Evolutionary conservation across 2,888 invertebrate genomes (phyloP).

Genomic region (Ophion ventricosus): DNA sequence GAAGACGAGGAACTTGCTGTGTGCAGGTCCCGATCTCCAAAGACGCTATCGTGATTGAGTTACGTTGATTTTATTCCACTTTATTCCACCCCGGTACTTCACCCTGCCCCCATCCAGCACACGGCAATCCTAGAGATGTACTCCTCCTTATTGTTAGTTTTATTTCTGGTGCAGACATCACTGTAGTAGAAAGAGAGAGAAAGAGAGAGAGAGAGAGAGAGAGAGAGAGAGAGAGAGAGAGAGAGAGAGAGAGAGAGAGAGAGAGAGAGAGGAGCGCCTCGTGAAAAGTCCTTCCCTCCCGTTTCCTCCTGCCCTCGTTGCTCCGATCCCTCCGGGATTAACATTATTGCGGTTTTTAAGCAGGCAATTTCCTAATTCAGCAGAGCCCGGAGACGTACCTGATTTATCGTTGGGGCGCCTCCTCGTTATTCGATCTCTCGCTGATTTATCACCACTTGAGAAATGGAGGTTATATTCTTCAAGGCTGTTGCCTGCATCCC

Average conservation of each 20-base stretch:
- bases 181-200: slow-evolving; percentile 25
- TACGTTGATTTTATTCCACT: slow-evolving; percentile 83
- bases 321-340: slow-evolving; percentile 75
- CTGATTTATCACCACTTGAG: slow-evolving; percentile 70
- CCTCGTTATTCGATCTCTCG: slow-evolving; percentile 67
- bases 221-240: slow-evolving; percentile 4
- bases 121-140: slow-evolving; percentile 62
- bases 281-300: slow-evolving; percentile 31
- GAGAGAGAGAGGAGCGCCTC: background rate
- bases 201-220: slow-evolving; percentile 26
- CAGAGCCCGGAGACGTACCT: slow-evolving; percentile 68
- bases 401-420: slow-evolving; percentile 67
- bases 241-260: too few species aligned
- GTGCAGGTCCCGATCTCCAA: slow-evolving; percentile 73
- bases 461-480: slow-evolving; percentile 57
- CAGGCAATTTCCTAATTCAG: slow-evolving; percentile 83
- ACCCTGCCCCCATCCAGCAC: slow-evolving; percentile 48
- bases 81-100: slow-evolving; percentile 75
- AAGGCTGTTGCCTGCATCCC: slow-evolving; percentile 29
- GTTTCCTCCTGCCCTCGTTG: slow-evolving; percentile 47
- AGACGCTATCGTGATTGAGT: slow-evolving; percentile 81
- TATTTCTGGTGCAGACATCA: slow-evolving; percentile 67
- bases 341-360: slow-evolving; percentile 82
- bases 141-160: slow-evolving; percentile 69
- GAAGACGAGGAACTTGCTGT: slow-evolving; percentile 72